phyloP scores from a whole-genome alignment of 2,888 invertebrate species.

The Bellardia bayeri region DNA sequence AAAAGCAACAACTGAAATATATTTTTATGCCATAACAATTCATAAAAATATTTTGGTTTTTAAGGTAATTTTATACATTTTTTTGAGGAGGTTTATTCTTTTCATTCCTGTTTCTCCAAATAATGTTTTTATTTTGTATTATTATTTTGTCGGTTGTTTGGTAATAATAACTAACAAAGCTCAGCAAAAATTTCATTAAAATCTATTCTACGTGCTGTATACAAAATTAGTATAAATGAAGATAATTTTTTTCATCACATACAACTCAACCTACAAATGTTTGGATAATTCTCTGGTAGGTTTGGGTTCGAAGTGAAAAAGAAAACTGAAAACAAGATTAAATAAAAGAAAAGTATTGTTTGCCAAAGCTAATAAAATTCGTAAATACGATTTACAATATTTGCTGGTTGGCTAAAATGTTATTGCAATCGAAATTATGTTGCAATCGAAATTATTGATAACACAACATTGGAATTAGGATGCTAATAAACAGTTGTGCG shows the following conservation, averaged over 20 bases:
- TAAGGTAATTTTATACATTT: constrained; percentile 36
- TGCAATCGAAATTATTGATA: constrained; percentile 16
- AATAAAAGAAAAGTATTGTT: constrained; percentile 3
- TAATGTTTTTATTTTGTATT: constrained; percentile 14
- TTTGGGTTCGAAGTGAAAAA: not conserved
- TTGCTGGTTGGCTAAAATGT: constrained; percentile 1
- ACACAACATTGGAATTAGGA: not conserved
- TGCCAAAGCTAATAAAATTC: constrained; percentile 43
- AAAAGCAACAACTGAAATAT: not conserved
- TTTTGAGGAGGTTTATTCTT: not conserved
- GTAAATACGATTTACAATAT: constrained; percentile 32
- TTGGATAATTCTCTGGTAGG: constrained; percentile 1
- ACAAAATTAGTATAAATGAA: constrained; percentile 58
- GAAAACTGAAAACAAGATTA: not conserved
- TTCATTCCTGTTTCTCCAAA: not conserved
- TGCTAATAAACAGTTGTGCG: not conserved
- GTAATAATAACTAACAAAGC: constrained; percentile 61
- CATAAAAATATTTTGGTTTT: constrained; percentile 47
- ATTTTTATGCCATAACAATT: constrained; percentile 30
- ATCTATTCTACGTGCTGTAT: constrained; percentile 65
- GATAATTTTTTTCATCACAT: not conserved
- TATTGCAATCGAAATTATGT: constrained; percentile 15
- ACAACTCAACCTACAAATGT: not conserved
- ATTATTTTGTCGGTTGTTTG: constrained; percentile 18
- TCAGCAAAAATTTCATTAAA: constrained; percentile 70